These are phyloP conservation scores for Chesias legatella DNA, from an alignment of 2,888 invertebrate species.

Conservation along the genomic window DNA sequence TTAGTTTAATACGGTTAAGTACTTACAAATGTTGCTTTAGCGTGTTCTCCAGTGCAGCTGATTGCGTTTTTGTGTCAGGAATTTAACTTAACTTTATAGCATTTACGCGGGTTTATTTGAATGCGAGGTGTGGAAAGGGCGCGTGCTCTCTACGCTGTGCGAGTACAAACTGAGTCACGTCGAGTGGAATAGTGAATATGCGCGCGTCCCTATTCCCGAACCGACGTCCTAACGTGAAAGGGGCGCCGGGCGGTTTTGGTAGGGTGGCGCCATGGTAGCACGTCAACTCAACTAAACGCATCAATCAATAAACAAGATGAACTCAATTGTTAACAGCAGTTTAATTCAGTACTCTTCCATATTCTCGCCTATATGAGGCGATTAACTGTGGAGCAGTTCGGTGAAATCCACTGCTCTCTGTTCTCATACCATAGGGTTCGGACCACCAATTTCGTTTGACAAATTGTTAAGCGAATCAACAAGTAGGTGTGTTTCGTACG, in stretches of 20 bases:
- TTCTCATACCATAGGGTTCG: too few relatives aligned
- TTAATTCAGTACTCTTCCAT: too few relatives aligned
- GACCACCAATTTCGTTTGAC: too few relatives aligned
- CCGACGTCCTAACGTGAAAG: constrained; percentile 68
- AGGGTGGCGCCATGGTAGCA: constrained; percentile 72
- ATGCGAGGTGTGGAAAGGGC: constrained; percentile 38
- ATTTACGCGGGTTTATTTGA: constrained; percentile 50
- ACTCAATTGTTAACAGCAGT: constrained; percentile 50
- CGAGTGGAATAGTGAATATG: constrained; percentile 57
- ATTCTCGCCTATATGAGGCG: too few relatives aligned
- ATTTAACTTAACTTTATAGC: constrained; percentile 38
- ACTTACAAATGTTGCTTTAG: constrained; percentile 68
- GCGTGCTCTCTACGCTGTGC: constrained; percentile 55
- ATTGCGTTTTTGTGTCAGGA: constrained; percentile 39
- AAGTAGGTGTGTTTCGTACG: too few relatives aligned
- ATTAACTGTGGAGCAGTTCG: too few relatives aligned
- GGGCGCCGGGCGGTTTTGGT: constrained; percentile 71
- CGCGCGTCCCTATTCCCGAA: constrained; percentile 75
- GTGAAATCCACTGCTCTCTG: too few relatives aligned
- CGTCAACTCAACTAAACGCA: constrained; percentile 66
- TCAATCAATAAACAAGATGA: constrained; percentile 79
- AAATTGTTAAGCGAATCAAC: too few relatives aligned
- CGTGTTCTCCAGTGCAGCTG: constrained; percentile 60
- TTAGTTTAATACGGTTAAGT: constrained; percentile 27
- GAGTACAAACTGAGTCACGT: constrained; percentile 57